These are phyloP conservation scores for Pseudolaguvia tuberculata DNA, from an alignment of 2,113 vertebrate species.

Conservation along the genomic window DNA sequence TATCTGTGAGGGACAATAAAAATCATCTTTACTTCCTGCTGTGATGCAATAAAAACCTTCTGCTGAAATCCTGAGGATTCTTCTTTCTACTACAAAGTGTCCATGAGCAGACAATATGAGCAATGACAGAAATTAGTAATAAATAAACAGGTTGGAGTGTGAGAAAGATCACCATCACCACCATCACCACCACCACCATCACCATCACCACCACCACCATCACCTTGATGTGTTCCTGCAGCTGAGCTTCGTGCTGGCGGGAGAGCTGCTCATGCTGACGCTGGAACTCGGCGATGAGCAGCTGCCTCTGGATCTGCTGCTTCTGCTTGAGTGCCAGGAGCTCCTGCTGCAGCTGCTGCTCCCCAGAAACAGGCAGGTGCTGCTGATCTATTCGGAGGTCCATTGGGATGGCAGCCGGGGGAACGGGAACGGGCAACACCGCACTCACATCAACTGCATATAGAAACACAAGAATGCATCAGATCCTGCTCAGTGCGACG, in stretches of 20 bases:
- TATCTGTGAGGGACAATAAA: too few relatives aligned
- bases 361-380: conserved; percentile 76
- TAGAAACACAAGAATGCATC: conserved; percentile 1
- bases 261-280: conserved; percentile 95
- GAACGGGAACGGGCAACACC: conserved; percentile 84
- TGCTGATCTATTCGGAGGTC: conserved; percentile 91
- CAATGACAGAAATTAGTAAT: neutral
- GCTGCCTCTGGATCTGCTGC: conserved; percentile 94
- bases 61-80: too few relatives aligned
- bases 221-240: conserved; percentile 94
- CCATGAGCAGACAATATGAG: neutral
- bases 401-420: conserved; percentile 83
- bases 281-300: conserved; percentile 95
- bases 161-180: too few relatives aligned
- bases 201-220: conserved; percentile 1
- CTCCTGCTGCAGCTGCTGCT: conserved; percentile 95
- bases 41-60: too few relatives aligned
- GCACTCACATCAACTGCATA: conserved; percentile 84
- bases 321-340: conserved; percentile 93
- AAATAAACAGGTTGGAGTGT: neutral
- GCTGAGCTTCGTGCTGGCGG: conserved; percentile 89
- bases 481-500: neutral
- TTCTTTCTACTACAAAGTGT: too few relatives aligned
- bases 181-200: too few relatives aligned
- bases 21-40: too few relatives aligned